These are phyloP conservation scores for Cryptocephalus moraei DNA, from an alignment of 2,888 invertebrate genomes.

Conservation along the genomic window DNA sequence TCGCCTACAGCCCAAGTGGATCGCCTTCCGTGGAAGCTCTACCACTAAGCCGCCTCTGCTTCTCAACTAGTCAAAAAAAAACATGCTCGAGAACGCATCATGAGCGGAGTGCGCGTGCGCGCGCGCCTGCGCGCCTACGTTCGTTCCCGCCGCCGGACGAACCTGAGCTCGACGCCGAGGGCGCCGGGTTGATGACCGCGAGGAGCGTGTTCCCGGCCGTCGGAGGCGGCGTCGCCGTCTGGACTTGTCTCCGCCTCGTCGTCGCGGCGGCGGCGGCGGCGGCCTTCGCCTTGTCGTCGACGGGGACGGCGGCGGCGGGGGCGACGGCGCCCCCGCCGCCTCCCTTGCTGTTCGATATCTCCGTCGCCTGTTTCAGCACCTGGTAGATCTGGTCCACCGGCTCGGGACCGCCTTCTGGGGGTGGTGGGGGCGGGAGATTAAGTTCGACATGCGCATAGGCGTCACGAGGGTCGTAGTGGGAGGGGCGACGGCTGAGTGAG, in stretches of 20 bases:
- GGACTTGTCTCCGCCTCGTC: slow-evolving; percentile 38
- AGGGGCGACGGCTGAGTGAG: too few relatives aligned
- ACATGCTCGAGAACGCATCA: too few relatives aligned
- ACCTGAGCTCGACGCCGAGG: slow-evolving; percentile 63
- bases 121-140: neutral
- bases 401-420: too few relatives aligned
- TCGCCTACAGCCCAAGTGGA: too few relatives aligned
- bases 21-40: too few relatives aligned
- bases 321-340: slow-evolving; percentile 30
- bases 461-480: too few relatives aligned
- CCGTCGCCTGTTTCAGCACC: slow-evolving; percentile 89
- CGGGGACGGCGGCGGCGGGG: slow-evolving; percentile 30
- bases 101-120: too few relatives aligned
- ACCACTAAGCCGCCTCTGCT: too few relatives aligned
- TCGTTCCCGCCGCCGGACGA: slow-evolving; percentile 31
- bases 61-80: too few relatives aligned
- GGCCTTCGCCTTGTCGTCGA: slow-evolving; percentile 31
- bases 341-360: slow-evolving; percentile 55
- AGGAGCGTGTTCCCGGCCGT: slow-evolving; percentile 43
- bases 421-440: too few relatives aligned
- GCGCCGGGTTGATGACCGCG: slow-evolving; percentile 53
- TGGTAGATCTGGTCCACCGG: slow-evolving; percentile 81
- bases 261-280: slow-evolving; percentile 33
- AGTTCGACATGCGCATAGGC: too few relatives aligned
- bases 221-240: slow-evolving; percentile 26